Evolutionary conservation across 2,888 invertebrate species (phyloP).

Genomic region (Scaeva pyrastri): DNA sequence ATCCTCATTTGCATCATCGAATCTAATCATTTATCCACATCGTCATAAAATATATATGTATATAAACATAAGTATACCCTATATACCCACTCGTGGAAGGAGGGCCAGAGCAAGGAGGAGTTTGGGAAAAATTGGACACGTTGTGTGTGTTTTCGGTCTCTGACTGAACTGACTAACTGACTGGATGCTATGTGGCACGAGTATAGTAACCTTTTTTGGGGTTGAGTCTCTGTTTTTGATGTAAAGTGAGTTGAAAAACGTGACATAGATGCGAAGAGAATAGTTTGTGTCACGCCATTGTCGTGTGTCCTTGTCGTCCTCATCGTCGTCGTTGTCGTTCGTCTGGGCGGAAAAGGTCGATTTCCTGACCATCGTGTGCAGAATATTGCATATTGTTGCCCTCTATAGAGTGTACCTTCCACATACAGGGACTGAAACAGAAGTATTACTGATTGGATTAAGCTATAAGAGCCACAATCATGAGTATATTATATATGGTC

Average conservation of each 20-base stretch:
- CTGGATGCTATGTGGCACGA: not conserved
- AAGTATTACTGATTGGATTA: constrained; percentile 71
- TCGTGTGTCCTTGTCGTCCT: not conserved
- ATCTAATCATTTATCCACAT: constrained; percentile 69
- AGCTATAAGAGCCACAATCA: constrained; percentile 36
- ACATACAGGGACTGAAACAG: not conserved
- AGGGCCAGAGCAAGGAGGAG: not conserved
- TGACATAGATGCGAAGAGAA: constrained; percentile 63
- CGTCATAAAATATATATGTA: not conserved
- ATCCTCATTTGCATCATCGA: constrained; percentile 75
- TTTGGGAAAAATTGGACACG: constrained; percentile 51
- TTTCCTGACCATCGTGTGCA: constrained; percentile 66
- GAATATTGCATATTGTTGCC: constrained; percentile 47
- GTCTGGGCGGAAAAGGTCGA: constrained; percentile 57
- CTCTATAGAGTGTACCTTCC: constrained; percentile 5
- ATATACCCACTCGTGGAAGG: not conserved
- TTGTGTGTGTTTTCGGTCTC: constrained; percentile 23
- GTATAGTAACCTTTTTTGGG: not conserved
- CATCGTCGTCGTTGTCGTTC: not conserved
- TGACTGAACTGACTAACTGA: not conserved
- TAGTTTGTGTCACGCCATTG: constrained; percentile 18
- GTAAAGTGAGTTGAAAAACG: constrained; percentile 62
- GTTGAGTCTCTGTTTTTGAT: constrained; percentile 36
- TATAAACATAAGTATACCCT: constrained; percentile 6
- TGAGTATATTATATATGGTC: constrained; percentile 2